phyloP scores from a whole-genome alignment of 2,888 invertebrate species.

The Euclidia mi region DNA sequence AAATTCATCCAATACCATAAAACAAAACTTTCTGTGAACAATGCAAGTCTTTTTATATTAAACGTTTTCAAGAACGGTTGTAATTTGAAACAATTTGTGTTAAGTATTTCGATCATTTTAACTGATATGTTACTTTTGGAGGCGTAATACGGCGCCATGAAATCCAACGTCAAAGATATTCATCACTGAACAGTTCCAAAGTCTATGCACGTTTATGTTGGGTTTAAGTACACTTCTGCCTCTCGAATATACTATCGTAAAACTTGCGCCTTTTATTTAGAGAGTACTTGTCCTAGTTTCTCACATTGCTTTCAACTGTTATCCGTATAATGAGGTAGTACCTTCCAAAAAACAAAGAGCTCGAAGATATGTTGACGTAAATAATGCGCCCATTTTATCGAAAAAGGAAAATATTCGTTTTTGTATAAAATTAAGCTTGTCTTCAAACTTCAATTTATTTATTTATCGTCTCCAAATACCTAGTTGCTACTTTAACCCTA shows the following conservation, averaged over 20 bases:
- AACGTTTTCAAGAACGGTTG: too few relatives aligned
- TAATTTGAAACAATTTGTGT: constrained; percentile 10
- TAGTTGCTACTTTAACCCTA: not conserved
- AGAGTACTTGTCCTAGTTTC: constrained; percentile 44
- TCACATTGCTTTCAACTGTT: constrained; percentile 31
- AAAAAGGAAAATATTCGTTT: too few relatives aligned
- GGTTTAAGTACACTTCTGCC: constrained; percentile 39
- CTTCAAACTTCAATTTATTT: too few relatives aligned
- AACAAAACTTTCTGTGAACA: constrained; percentile 2
- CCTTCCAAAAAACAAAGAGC: constrained; percentile 7
- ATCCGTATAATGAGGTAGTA: constrained; percentile 25
- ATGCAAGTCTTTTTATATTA: too few relatives aligned
- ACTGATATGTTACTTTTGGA: constrained; percentile 33
- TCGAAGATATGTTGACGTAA: too few relatives aligned
- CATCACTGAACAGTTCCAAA: constrained; percentile 24
- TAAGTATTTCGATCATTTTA: constrained; percentile 33
- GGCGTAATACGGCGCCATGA: constrained; percentile 35
- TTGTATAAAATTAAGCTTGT: too few relatives aligned
- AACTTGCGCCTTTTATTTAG: constrained; percentile 47
- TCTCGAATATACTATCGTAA: constrained; percentile 34
- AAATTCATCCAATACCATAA: constrained; percentile 26
- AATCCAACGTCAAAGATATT: constrained; percentile 26
- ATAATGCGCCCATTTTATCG: too few relatives aligned
- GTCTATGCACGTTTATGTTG: constrained; percentile 37
- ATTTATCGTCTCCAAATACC: not conserved